Base-by-base conservation (phyloP, 2,113 vertebrate genomes). In the Pao palembangensis region DNA sequence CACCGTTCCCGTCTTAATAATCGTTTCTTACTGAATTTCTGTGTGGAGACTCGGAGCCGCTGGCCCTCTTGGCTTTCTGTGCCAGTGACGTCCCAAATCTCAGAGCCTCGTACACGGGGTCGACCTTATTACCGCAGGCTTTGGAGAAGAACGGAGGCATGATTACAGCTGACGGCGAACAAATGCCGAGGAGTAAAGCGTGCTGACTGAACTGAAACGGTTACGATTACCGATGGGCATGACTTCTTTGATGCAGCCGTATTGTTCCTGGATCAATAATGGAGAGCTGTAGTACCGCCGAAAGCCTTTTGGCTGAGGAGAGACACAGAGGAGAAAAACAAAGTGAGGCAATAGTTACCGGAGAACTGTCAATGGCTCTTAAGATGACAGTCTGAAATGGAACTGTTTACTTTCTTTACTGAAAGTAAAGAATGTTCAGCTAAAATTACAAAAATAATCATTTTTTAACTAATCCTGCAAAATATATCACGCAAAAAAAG, bases 181-280 rank as follows among this genome's bases (percentile, higher is more conserved):
- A 67, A 59, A 44, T 21, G n/a, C 20, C 14, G n/a, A 12, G 8
- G 34, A 8, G 4, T 31, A 31, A 31, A 31, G 28, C 28, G 28
- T 8, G 28, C 6, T 8, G 5, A 38, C 34, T 10, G 34, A 38
- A 38, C 34, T 0, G 34, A 38, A 38, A 12, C 34, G 10, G 34
- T 38, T 38, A 5, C 8, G 6, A 4, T 94, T 87, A 99, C 97
- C 97, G 38, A 98, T 98, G 65, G 97, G 97, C 94, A 99, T 96
- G 58, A 99, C 97, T 91, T 99, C 97, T 83, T 96, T 98, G 87
- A 99, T 99, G 86, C 95, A 99, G 81, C 96, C 95, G 75, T 98
- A 99, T 78, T 99, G 96, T 60, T 98, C 97, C 14, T 98, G 94
- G 81, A 96, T 96, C 87, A 99, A 93, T 52, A 99, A 87, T 11